Percentiles rank a stretch among this genome's conserved stretches.
These are phyloP conservation scores for Pygoscelis adeliae DNA, from an alignment of 2,113 vertebrate genomes.

Conservation along the genomic window DNA sequence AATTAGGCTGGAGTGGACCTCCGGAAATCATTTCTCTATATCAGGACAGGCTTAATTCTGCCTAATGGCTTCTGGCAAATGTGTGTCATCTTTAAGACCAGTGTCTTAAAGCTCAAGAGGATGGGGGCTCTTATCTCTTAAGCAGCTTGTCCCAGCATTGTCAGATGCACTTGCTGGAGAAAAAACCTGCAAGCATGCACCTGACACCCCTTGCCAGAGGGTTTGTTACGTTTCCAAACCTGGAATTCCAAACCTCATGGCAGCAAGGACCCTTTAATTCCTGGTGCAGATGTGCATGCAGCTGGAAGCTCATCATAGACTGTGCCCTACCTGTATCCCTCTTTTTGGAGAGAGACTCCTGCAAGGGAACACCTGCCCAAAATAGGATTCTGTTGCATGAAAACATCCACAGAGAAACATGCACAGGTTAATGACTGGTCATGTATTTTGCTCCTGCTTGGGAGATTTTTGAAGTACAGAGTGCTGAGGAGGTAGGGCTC, in stretches of 20 bases:
- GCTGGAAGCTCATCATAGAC: background rate
- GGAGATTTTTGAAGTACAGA: background rate
- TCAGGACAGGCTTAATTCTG: background rate
- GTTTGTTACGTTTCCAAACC: background rate
- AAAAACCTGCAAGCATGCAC: background rate
- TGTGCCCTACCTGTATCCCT: background rate
- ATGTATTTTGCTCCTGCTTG: background rate
- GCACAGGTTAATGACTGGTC: accelerated
- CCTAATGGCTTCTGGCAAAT: background rate
- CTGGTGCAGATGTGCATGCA: background rate
- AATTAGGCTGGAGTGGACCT: background rate
- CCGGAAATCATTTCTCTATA: background rate
- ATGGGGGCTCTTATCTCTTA: background rate
- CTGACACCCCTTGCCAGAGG: background rate
- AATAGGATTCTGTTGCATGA: background rate
- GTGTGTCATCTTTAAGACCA: background rate
- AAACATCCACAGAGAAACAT: background rate
- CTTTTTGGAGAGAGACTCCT: background rate
- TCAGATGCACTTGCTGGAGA: background rate
- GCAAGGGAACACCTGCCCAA: background rate
- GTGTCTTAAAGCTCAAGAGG: background rate
- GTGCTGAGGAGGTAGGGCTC: background rate
- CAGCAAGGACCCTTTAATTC: background rate
- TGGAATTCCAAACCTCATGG: background rate
- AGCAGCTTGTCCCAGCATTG: background rate